phyloP scores from a whole-genome alignment of 37 sponge, comb jelly and placozoan genomes.

The Ianthella basta region DNA sequence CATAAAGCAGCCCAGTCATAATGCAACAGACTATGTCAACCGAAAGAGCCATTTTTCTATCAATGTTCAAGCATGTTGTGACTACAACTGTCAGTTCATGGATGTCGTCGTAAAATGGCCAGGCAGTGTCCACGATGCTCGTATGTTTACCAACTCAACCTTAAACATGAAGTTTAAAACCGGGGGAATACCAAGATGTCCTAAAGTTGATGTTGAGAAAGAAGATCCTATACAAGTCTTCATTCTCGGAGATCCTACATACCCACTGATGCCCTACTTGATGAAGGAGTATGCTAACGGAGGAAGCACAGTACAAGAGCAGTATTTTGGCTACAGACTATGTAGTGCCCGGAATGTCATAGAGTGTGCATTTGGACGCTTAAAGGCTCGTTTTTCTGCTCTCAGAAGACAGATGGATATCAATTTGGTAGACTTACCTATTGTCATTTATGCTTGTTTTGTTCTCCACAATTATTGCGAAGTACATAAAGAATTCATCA shows the following conservation, averaged over 20 bases:
- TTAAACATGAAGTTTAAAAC: slow-evolving; percentile 3
- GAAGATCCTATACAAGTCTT: slow-evolving; percentile 24
- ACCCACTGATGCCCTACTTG: slow-evolving; percentile 34
- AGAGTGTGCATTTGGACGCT: slow-evolving; percentile 31
- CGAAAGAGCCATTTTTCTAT: slow-evolving; percentile 23
- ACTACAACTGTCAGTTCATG: slow-evolving; percentile 21
- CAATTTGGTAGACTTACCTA: slow-evolving; percentile 33
- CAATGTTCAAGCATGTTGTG: slow-evolving; percentile 41
- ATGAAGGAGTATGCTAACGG: slow-evolving; percentile 47
- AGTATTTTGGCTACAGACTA: slow-evolving; percentile 24
- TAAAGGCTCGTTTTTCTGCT: slow-evolving; percentile 18
- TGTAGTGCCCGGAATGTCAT: slow-evolving; percentile 24
- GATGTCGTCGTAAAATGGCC: slow-evolving; percentile 49
- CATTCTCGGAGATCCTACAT: slow-evolving; percentile 41
- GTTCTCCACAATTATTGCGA: slow-evolving; percentile 37
- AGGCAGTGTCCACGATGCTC: slow-evolving; percentile 39
- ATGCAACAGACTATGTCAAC: slow-evolving; percentile 26
- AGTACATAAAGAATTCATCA: not conserved
- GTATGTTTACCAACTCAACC: slow-evolving; percentile 32
- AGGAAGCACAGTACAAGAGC: slow-evolving; percentile 18
- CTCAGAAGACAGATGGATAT: slow-evolving; percentile 34
- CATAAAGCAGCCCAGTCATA: slow-evolving; percentile 17
- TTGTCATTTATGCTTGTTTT: slow-evolving; percentile 36
- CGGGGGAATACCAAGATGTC: slow-evolving; percentile 21
- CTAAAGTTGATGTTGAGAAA: not conserved